Evolutionary conservation across 1,140 invertebrate species (phyloP).

Genomic region (Drosophila nasuta): DNA sequence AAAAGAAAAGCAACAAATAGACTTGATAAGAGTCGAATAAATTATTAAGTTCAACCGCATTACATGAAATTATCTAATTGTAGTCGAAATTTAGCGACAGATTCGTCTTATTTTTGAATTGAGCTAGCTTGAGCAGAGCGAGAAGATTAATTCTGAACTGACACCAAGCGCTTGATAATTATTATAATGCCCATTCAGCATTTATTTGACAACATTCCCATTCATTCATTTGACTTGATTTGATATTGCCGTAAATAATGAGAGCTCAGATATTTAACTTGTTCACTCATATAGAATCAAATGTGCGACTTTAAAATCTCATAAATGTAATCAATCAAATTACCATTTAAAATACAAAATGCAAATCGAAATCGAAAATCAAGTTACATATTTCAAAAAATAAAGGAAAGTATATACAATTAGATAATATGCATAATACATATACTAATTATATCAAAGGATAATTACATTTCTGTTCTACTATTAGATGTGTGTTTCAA

Average conservation of each 20-base stretch:
- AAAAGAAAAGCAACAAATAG: slow-evolving; percentile 24
- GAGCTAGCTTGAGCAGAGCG: neutral
- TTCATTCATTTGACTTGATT: neutral
- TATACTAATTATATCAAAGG: slow-evolving; percentile 46
- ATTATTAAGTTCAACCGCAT: slow-evolving; percentile 28
- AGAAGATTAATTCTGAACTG: slow-evolving; percentile 2
- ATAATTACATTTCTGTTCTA: slow-evolving; percentile 63
- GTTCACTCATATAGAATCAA: slow-evolving; percentile 57
- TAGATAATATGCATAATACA: slow-evolving; percentile 53
- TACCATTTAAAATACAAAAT: slow-evolving; percentile 45
- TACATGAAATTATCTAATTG: slow-evolving; percentile 23
- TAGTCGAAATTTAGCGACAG: slow-evolving; percentile 28
- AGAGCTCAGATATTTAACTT: slow-evolving; percentile 12
- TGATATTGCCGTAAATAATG: neutral
- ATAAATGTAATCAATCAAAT: slow-evolving; percentile 68
- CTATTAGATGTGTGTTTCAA: slow-evolving; percentile 71
- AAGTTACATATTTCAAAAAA: slow-evolving; percentile 60
- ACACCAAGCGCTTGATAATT: slow-evolving; percentile 2
- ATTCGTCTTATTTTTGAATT: slow-evolving; percentile 12
- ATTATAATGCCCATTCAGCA: neutral
- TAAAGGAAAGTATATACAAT: slow-evolving; percentile 50
- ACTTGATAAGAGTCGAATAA: slow-evolving; percentile 18
- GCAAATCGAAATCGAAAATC: slow-evolving; percentile 59
- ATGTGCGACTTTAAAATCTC: slow-evolving; percentile 49
- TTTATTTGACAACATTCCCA: neutral